Conservation (phyloP, 2,888 invertebrate species). For the Sylvicola cinctus region DNA sequence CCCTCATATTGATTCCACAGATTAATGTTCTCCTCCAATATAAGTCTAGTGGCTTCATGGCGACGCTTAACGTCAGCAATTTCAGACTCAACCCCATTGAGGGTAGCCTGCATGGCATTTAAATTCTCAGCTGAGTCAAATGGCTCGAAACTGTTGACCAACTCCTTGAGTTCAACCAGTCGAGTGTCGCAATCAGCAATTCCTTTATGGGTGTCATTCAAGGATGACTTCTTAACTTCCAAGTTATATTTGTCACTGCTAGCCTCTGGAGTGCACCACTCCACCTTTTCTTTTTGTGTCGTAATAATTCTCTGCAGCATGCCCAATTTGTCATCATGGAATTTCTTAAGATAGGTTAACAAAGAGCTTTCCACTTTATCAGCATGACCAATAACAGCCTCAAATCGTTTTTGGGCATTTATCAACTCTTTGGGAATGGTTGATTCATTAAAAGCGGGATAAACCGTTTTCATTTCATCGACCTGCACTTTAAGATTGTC, state of each 20-base stretch:
- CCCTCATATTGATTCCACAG: conserved; percentile 67
- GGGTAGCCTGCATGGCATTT: conserved; percentile 42
- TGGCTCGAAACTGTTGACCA: conserved; percentile 45
- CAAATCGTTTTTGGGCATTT: conserved; percentile 64
- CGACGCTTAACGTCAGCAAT: conserved; percentile 46
- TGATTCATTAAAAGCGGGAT: conserved; percentile 59
- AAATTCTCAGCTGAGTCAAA: conserved; percentile 53
- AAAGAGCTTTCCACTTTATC: conserved; percentile 65
- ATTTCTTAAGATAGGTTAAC: conserved; percentile 64
- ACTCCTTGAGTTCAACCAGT: conserved; percentile 45
- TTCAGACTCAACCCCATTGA: conserved; percentile 46
- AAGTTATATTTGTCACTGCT: conserved; percentile 80
- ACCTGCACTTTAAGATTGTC: conserved; percentile 47
- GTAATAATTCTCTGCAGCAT: conserved; percentile 62
- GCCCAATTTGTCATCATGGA: conserved; percentile 65
- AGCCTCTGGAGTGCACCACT: conserved; percentile 79
- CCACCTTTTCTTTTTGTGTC: conserved; percentile 68
- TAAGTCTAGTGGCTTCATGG: conserved; percentile 40
- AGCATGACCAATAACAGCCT: conserved; percentile 53
- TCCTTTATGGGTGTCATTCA: conserved; percentile 53
- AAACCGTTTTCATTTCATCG: conserved; percentile 46
- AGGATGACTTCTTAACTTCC: conserved; percentile 69
- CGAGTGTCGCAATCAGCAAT: conserved; percentile 47
- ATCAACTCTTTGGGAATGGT: conserved; percentile 62
- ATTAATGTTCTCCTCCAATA: conserved; percentile 46